phyloP scores from a whole-genome alignment of 2,888 invertebrate genomes.

The Pterostichus madidus region DNA sequence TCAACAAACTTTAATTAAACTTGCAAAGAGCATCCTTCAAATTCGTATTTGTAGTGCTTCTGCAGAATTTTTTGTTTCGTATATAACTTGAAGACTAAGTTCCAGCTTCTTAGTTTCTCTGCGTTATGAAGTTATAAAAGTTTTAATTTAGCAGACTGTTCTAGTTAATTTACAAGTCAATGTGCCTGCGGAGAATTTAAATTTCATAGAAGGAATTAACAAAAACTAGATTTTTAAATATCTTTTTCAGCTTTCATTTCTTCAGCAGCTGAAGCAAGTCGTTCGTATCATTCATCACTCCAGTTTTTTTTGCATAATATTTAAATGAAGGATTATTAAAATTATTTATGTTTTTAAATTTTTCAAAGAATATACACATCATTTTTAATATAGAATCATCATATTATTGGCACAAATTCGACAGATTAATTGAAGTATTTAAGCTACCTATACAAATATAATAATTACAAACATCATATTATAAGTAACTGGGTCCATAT shows the following conservation, averaged over 20 bases:
- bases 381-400: no score
- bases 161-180: slow-evolving; percentile 46
- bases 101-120: slow-evolving; percentile 15
- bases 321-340: no score
- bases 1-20: slow-evolving; percentile 31
- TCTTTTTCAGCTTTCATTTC: slow-evolving; percentile 5
- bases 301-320: no score
- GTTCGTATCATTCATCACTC: not conserved
- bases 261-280: not conserved
- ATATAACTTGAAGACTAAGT: not conserved
- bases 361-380: no score
- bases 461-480: no score
- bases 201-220: slow-evolving; percentile 37
- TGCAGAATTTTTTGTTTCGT: slow-evolving; percentile 23
- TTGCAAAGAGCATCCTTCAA: slow-evolving; percentile 26
- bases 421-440: no score
- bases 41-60: slow-evolving; percentile 9
- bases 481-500: no score
- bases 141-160: slow-evolving; percentile 40
- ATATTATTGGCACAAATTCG: no score
- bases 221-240: slow-evolving; percentile 19
- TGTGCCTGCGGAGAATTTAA: slow-evolving; percentile 2
- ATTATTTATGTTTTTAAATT: no score
- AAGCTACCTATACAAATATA: no score
- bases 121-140: slow-evolving; percentile 41